These are phyloP conservation scores for Aporrectodea caliginosa DNA, from an alignment of 1,140 invertebrate species.

Conservation along the genomic window DNA sequence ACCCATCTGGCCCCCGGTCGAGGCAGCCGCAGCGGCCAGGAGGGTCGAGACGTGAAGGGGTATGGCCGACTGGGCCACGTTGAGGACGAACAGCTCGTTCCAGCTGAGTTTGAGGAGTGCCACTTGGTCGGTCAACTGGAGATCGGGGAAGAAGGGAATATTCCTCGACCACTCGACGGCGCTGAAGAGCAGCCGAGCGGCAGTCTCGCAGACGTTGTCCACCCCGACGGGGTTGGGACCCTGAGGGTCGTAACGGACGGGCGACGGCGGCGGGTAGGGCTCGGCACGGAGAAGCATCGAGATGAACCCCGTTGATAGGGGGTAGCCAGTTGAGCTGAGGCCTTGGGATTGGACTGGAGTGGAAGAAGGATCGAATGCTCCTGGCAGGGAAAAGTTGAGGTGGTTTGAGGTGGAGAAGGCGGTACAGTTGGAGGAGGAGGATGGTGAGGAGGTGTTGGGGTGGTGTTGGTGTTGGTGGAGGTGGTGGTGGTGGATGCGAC, in stretches of 20 bases:
- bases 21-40: slow-evolving; percentile 88
- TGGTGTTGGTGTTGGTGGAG: slow-evolving; percentile 69
- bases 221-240: slow-evolving; percentile 60
- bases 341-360: slow-evolving; percentile 10
- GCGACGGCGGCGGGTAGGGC: slow-evolving; percentile 83
- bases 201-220: slow-evolving; percentile 95
- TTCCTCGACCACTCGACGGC: slow-evolving; percentile 97
- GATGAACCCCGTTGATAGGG: slow-evolving; percentile 88
- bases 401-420: neutral
- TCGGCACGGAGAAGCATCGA: slow-evolving; percentile 88
- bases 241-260: slow-evolving; percentile 76
- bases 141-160: slow-evolving; percentile 95
- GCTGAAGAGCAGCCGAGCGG: slow-evolving; percentile 89
- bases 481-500: slow-evolving; percentile 79
- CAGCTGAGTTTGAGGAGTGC: slow-evolving; percentile 80
- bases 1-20: slow-evolving; percentile 98
- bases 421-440: slow-evolving; percentile 1
- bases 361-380: slow-evolving; percentile 40
- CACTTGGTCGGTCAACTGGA: slow-evolving; percentile 65
- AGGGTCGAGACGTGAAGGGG: slow-evolving; percentile 90
- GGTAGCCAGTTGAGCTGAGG: slow-evolving; percentile 61
- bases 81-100: slow-evolving; percentile 95
- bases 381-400: slow-evolving; percentile 35
- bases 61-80: slow-evolving; percentile 93
- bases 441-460: neutral